Conservation (phyloP, 2,888 invertebrate genomes). For the Chalcis sispes region DNA sequence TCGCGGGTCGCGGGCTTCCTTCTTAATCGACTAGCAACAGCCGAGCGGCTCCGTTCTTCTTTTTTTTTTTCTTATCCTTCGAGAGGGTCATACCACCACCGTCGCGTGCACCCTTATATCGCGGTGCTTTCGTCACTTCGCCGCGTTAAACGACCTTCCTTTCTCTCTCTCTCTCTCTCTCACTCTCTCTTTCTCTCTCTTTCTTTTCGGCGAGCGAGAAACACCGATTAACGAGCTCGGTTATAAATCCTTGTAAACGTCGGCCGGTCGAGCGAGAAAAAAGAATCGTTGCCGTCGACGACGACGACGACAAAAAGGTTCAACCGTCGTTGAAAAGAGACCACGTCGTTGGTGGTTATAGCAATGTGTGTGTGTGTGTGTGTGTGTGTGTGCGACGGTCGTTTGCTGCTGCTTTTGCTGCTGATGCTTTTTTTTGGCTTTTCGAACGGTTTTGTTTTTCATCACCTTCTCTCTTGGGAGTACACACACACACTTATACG, state of each 20-base stretch:
- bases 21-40: too few species aligned
- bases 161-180: too few species aligned
- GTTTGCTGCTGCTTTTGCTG: not conserved
- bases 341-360: not conserved
- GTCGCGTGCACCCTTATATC: not conserved
- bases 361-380: too few species aligned
- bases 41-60: not conserved
- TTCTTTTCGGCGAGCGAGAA: not conserved
- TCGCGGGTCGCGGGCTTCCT: not conserved
- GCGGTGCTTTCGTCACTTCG: constrained; percentile 40
- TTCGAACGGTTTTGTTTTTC: not conserved
- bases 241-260: constrained; percentile 56
- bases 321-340: constrained; percentile 1
- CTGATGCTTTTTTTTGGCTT: constrained; percentile 1
- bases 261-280: constrained; percentile 1
- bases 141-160: constrained; percentile 22
- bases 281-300: constrained; percentile 25
- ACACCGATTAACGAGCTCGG: constrained; percentile 54
- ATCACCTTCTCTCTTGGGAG: not conserved
- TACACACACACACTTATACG: too few species aligned
- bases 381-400: too few species aligned
- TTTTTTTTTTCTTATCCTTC: not conserved
- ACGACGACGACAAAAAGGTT: constrained; percentile 27
- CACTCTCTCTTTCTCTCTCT: not conserved
- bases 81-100: too few species aligned